phyloP scores from a whole-genome alignment of 2,888 invertebrate species.

The Euzophera pinguis region DNA sequence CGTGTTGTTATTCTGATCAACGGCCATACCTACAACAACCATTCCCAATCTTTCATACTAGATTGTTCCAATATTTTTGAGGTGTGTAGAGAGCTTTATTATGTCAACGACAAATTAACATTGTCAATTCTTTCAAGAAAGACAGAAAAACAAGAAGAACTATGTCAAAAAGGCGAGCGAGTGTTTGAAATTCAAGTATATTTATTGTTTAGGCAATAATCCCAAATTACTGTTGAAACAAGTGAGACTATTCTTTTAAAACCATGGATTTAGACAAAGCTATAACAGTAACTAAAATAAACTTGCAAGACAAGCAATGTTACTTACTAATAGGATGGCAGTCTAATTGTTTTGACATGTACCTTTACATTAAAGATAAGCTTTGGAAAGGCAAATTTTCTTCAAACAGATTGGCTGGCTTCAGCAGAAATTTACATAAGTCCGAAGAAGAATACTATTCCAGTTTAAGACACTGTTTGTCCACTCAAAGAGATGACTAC shows the following conservation, averaged over 20 bases:
- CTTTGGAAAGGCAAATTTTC: constrained; percentile 59
- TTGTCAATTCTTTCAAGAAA: not conserved
- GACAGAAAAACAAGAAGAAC: not conserved
- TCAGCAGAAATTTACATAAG: constrained; percentile 52
- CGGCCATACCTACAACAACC: too few species aligned
- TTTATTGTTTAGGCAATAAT: not conserved
- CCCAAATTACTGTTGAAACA: constrained; percentile 1
- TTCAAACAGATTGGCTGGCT: constrained; percentile 44
- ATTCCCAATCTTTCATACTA: too few species aligned
- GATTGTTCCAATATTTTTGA: too few species aligned
- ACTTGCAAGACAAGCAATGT: constrained; percentile 34
- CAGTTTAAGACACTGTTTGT: constrained; percentile 41
- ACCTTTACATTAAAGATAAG: constrained; percentile 41
- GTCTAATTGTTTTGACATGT: constrained; percentile 50
- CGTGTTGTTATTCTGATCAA: too few species aligned
- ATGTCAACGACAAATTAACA: not conserved
- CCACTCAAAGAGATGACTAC: constrained; percentile 44
- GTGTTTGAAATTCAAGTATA: not conserved
- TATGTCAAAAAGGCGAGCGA: not conserved
- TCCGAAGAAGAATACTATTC: constrained; percentile 40
- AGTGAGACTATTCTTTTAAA: not conserved
- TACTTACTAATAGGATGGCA: constrained; percentile 57
- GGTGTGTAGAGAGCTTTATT: too few species aligned
- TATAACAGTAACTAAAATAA: constrained; percentile 50
- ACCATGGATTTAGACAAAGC: constrained; percentile 15